Percentiles rank a stretch among this genome's conserved stretches.
Evolutionary conservation across 2,888 invertebrate species (phyloP).

Genomic region (Temnothorax unifasciatus): DNA sequence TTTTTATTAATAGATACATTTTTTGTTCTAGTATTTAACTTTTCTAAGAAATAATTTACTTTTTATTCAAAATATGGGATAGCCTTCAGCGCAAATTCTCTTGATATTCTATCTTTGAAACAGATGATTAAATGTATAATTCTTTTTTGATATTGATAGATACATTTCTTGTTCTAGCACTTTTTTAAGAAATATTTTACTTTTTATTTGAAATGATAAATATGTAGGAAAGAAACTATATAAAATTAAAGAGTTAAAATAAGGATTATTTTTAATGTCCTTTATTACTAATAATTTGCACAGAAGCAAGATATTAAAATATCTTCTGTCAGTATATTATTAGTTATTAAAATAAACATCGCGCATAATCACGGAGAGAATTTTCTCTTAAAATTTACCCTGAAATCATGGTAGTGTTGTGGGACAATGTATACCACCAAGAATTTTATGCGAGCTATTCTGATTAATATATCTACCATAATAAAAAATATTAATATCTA

Average conservation of each 20-base stretch:
- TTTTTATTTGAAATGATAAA: not conserved
- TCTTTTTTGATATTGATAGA: not conserved
- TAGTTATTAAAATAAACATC: not conserved
- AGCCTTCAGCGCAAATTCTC: too few relatives aligned
- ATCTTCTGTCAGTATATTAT: not conserved
- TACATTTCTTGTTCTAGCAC: not conserved
- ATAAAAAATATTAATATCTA: too few relatives aligned
- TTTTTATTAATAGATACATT: not conserved
- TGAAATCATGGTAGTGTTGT: too few relatives aligned
- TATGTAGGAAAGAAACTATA: not conserved
- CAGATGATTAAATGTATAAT: not conserved
- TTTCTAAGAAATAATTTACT: not conserved
- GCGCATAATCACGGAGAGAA: not conserved
- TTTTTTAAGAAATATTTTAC: not conserved
- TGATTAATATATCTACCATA: too few relatives aligned
- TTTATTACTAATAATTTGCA: not conserved
- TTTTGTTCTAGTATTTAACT: not conserved
- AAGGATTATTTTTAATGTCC: not conserved
- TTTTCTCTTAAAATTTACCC: too few relatives aligned
- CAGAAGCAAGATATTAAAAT: not conserved
- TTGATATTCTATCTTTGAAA: not conserved
- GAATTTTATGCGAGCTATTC: too few relatives aligned
- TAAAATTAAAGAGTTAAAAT: not conserved
- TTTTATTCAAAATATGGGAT: not conserved
- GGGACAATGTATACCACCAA: too few relatives aligned